phyloP scores from a whole-genome alignment of 1,140 invertebrate genomes.

The Maconellicoccus hirsutus region DNA sequence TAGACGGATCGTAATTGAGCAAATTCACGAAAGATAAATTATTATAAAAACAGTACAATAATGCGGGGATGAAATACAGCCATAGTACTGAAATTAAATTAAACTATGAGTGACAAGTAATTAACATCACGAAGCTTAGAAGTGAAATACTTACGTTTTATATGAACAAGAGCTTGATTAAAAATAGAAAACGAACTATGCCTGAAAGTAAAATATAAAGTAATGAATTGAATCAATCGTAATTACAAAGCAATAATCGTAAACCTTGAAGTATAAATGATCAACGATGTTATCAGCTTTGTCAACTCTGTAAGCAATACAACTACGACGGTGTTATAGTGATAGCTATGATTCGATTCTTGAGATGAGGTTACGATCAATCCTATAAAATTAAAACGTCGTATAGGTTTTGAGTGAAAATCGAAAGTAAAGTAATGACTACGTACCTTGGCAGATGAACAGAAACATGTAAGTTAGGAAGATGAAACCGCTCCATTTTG shows the following conservation, averaged over 20 bases:
- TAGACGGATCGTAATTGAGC: constrained; percentile 82
- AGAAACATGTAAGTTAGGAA: constrained; percentile 72
- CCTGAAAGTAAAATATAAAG: neutral
- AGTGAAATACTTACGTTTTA: constrained; percentile 1
- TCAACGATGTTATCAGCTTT: constrained; percentile 60
- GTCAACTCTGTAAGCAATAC: constrained; percentile 78
- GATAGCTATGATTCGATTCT: constrained; percentile 61
- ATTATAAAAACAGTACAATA: constrained; percentile 89
- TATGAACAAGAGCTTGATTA: neutral
- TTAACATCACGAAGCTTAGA: too few species aligned
- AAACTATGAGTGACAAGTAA: too few species aligned
- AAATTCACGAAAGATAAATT: constrained; percentile 88
- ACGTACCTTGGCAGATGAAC: constrained; percentile 66
- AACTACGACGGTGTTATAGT: constrained; percentile 76
- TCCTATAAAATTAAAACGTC: neutral
- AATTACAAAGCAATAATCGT: neutral
- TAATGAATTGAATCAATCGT: neutral
- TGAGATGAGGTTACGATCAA: constrained; percentile 87
- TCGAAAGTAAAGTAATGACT: neutral
- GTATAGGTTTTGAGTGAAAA: too few species aligned
- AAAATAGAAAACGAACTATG: neutral
- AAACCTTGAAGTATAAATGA: constrained; percentile 46
- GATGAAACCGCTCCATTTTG: constrained; percentile 59
- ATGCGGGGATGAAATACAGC: constrained; percentile 79
- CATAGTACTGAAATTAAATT: constrained; percentile 6